These are phyloP conservation scores for Triops longicaudatus DNA, from an alignment of 1,140 invertebrate species.

Conservation along the genomic window DNA sequence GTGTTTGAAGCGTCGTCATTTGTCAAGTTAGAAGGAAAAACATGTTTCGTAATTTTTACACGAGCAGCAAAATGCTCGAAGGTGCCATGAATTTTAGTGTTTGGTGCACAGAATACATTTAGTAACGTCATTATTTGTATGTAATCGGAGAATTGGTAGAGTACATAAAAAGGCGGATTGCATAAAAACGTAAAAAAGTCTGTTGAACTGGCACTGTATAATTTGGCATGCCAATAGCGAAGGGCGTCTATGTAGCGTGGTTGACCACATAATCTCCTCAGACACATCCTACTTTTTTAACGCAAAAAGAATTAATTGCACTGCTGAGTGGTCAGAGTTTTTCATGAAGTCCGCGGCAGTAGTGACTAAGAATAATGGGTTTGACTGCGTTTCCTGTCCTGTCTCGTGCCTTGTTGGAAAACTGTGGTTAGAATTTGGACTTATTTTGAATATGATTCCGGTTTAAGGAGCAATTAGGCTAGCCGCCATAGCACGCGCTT, in stretches of 20 bases:
- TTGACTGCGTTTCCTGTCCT: background rate
- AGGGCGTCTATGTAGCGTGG: background rate
- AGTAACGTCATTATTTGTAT: too few relatives aligned
- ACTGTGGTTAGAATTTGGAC: background rate
- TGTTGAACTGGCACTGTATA: background rate
- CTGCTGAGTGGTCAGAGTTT: background rate
- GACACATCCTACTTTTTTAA: background rate
- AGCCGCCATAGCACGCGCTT: background rate
- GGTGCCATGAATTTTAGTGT: too few relatives aligned
- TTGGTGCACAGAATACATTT: too few relatives aligned
- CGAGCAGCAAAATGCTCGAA: too few relatives aligned
- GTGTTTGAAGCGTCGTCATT: too few relatives aligned
- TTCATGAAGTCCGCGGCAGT: background rate
- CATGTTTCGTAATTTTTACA: too few relatives aligned
- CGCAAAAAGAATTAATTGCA: background rate
- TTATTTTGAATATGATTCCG: background rate
- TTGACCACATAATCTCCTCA: background rate
- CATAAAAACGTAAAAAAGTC: background rate
- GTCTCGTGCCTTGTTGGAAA: background rate
- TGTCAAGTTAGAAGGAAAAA: too few relatives aligned
- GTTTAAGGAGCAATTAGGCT: background rate
- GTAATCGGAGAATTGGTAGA: too few relatives aligned
- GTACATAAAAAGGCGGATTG: background rate
- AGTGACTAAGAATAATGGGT: background rate
- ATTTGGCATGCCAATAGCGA: background rate